Evolutionary conservation across 2,888 invertebrate species (phyloP), one percentile per base, ranked within the genome.

Genomic region (Liopterus haemorrhoidalis): DNA sequence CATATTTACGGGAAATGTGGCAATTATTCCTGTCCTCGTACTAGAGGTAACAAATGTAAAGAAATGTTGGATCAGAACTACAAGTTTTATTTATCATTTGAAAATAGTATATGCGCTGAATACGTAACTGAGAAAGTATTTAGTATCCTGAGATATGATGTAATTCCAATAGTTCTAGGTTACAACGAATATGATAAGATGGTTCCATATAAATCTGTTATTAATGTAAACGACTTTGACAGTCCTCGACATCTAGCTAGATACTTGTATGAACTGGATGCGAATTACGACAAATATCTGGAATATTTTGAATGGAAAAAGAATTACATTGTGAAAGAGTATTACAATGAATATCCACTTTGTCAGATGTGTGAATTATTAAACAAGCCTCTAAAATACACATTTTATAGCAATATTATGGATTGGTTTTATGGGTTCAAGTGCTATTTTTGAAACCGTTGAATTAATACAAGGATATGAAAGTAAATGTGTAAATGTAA

Each of bases 1-100:
- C 80, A 81, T 58, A 68, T 81, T 14, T 81, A 70, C 56, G 82
- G 82, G n/a, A 58, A 57, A 1, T 84, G 83, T 59, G 80, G 81
- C 1, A 51, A 56, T 0, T 53, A 62, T 2, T 62, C 54, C 55
- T 72, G 65, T 41, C n/a, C n/a, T n/a, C n/a, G n/a, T 38, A 52
- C 58, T 1, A 38, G 46, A 5, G 12, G 12, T 2, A n/a, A 12
- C 32, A 59, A 65, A 43, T 75, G 74, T 53, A 73, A 71, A 53
- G 61, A 68, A 15, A 69, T 71, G 67, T 62, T 75, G 36, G 66
- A 69, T 48, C 64, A 59, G 5, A 35, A 46, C 5, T 55, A 54
- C 25, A 50, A 45, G 19, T 55, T 54, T 38, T 55, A 55, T 33
- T 40, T 55, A 11, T 48, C 55, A 1, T 53, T 54, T 33, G 55